phyloP scores from a whole-genome alignment of 1,140 invertebrate genomes.

The Saccostrea echinata region DNA sequence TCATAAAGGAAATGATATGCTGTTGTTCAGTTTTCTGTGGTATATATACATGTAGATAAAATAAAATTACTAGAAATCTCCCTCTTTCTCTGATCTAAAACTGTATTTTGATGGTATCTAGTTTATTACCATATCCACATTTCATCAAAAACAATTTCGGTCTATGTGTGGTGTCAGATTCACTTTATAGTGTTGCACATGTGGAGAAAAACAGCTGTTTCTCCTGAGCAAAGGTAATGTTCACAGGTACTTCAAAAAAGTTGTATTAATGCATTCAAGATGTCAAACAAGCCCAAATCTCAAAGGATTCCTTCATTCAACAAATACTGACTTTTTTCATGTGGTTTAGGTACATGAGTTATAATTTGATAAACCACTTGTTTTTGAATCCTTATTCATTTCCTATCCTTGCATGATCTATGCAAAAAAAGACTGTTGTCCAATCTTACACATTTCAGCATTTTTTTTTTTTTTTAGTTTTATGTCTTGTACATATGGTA shows the following conservation, averaged over 20 bases:
- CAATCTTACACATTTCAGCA: neutral
- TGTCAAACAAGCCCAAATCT: slow-evolving; percentile 27
- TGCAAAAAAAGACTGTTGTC: neutral
- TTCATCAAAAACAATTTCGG: slow-evolving; percentile 31
- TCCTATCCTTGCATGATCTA: neutral
- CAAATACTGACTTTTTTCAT: slow-evolving; percentile 39
- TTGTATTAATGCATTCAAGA: slow-evolving; percentile 39
- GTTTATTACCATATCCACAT: slow-evolving; percentile 28
- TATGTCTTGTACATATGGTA: neutral
- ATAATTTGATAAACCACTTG: slow-evolving; percentile 28
- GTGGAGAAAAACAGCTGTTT: slow-evolving; percentile 36
- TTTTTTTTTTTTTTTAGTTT: neutral
- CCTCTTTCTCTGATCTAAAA: neutral
- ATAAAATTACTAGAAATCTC: neutral
- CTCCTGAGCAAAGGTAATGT: slow-evolving; percentile 34
- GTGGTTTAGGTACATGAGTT: slow-evolving; percentile 27
- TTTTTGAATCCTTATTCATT: slow-evolving; percentile 26
- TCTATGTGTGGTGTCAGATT: slow-evolving; percentile 36
- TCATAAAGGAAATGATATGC: neutral
- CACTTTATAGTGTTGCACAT: slow-evolving; percentile 36
- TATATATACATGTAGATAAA: neutral
- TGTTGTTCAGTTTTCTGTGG: neutral
- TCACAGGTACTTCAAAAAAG: slow-evolving; percentile 35
- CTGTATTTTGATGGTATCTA: slow-evolving; percentile 23
- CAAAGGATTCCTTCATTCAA: slow-evolving; percentile 32